phyloP scores from a whole-genome alignment of 2,888 invertebrate species.

The Hanleya hanleyi region DNA sequence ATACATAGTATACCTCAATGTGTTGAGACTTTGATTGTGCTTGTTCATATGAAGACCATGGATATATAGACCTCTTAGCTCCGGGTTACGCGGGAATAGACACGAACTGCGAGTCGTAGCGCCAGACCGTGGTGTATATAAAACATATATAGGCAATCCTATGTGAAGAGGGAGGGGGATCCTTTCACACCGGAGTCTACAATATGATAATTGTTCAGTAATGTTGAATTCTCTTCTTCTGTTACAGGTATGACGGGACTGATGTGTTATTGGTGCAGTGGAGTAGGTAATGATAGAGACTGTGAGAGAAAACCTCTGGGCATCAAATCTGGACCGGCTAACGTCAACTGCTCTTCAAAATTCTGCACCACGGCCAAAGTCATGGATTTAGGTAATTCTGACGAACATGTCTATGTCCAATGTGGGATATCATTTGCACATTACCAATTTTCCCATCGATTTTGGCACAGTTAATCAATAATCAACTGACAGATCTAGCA shows the following conservation, averaged over 20 bases:
- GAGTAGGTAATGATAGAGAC: conserved; percentile 39
- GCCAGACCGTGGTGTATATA: too few species aligned
- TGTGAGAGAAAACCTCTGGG: conserved; percentile 36
- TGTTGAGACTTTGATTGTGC: too few species aligned
- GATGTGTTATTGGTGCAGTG: conserved; percentile 45
- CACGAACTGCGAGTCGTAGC: too few species aligned
- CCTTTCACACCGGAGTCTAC: background rate
- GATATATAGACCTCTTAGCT: too few species aligned
- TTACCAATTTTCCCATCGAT: too few species aligned
- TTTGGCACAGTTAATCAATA: too few species aligned
- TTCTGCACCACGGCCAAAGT: conserved; percentile 42
- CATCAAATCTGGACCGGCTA: conserved; percentile 28
- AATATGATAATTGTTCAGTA: background rate
- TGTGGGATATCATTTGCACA: too few species aligned
- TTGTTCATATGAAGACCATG: too few species aligned
- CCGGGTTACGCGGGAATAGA: too few species aligned
- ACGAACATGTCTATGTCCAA: too few species aligned
- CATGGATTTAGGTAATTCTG: conserved; percentile 40
- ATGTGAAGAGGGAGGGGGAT: background rate
- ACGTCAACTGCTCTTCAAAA: conserved; percentile 34
- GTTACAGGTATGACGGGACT: conserved; percentile 1
- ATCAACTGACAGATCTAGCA: too few species aligned
- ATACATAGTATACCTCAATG: too few species aligned
- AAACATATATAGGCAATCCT: background rate
- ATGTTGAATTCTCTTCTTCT: background rate